Evolutionary conservation across 2,888 invertebrate species (phyloP).

Genomic region (Argyra leucocephala): DNA sequence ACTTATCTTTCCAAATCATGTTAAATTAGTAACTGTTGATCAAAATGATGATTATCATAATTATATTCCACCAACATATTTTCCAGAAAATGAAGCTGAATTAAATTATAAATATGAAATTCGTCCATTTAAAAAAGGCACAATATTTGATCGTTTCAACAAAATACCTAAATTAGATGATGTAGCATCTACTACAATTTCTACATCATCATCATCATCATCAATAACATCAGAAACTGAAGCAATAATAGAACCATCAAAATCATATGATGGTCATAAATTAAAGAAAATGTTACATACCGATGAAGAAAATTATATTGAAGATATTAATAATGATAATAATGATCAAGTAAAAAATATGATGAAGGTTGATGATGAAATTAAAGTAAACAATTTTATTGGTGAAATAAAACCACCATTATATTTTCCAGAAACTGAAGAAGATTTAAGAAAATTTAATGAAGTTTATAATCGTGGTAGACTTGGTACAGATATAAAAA

Average conservation of each 20-base stretch:
- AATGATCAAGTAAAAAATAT: not conserved
- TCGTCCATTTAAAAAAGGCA: not conserved
- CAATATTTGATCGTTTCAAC: not conserved
- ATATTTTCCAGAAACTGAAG: not conserved
- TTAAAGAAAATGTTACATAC: not conserved
- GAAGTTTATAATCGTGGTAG: not conserved
- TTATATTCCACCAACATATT: not conserved
- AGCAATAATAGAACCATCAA: not conserved
- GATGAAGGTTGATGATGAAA: too few relatives aligned
- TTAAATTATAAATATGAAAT: not conserved
- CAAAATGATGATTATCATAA: not conserved
- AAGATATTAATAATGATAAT: not conserved
- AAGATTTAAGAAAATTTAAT: not conserved
- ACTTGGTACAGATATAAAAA: too few relatives aligned
- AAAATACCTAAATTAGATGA: not conserved
- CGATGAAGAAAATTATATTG: not conserved
- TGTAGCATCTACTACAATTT: too few relatives aligned
- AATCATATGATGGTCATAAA: not conserved
- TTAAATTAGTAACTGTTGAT: not conserved
- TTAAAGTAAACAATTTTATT: too few relatives aligned
- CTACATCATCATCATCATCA: not conserved
- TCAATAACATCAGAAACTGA: not conserved
- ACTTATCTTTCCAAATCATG: not conserved
- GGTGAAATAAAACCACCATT: not conserved
- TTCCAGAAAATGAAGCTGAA: not conserved